Evolutionary conservation across 2,113 vertebrate species (phyloP).

Genomic region (Spizaetus ornatus): DNA sequence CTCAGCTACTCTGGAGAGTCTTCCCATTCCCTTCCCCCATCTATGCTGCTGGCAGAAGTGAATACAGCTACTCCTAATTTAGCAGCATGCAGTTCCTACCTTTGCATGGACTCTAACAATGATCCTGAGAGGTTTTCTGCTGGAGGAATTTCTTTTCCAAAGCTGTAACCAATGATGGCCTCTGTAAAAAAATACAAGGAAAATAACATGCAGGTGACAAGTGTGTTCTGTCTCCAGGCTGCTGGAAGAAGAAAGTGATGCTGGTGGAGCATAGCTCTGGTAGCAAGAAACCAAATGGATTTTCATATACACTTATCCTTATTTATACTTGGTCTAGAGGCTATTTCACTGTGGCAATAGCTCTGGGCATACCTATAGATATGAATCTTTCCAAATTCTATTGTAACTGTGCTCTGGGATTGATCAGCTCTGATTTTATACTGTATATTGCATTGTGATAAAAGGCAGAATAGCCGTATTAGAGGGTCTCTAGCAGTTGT

Average conservation of each 20-base stretch:
- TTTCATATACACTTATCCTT: neutral
- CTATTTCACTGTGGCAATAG: neutral
- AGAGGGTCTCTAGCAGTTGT: neutral
- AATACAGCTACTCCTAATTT: conserved; percentile 21
- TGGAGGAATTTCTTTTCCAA: neutral
- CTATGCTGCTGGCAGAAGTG: neutral
- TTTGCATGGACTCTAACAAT: neutral
- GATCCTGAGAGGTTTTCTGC: neutral
- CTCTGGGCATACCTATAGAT: neutral
- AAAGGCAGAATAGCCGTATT: neutral
- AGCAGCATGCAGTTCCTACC: neutral
- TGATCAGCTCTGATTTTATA: neutral
- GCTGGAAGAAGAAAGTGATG: neutral
- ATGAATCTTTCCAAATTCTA: neutral
- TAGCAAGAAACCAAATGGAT: neutral
- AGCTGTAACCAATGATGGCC: neutral
- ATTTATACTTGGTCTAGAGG: neutral
- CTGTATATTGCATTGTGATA: neutral
- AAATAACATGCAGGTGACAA: neutral
- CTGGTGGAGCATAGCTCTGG: neutral
- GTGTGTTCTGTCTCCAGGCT: neutral
- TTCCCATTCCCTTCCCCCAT: neutral
- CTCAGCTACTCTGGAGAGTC: conserved; percentile 36
- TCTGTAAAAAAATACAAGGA: neutral
- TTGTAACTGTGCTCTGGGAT: neutral